Evolutionary conservation across 2,797 vertebrate species (phyloP), one percentile per base, ranked within the genome.

Genomic region (Rhabdomys pumilio): DNA sequence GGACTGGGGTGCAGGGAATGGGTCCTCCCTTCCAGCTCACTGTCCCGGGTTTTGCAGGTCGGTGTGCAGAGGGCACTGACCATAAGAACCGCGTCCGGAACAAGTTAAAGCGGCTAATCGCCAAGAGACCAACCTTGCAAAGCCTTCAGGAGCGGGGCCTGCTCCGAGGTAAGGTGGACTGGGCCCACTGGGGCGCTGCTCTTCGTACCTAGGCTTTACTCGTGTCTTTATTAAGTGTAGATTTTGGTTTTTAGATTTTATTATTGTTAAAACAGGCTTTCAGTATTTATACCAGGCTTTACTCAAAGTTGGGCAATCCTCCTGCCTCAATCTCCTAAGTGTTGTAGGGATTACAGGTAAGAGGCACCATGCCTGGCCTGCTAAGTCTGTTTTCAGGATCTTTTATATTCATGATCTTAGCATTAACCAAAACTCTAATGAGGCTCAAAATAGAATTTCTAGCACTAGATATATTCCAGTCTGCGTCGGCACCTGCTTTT

Each of bases 101-200:
- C 90, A 99, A 99, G 17, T 98, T 99, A 96, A 99, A 99, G 98
- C 99, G 99, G 97, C 98, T 99, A 75, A 99, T 99, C 69, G 96
- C 99, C 31, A 99, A 99, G 98, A 99, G 99, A 86, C 99, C 99
- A 6, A 99, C 99, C 0, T 98, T 99, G 89, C 99, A 99, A 98
- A 98, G 99, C 72, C 98, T 99, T 92, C 99, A 99, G 98, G 99
- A 99, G 98, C 99, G 99, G 96, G 99, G 97, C 10, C 89, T 98
- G 31, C 90, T 98, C 61, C 95, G 99, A 99, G 95, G 99, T 99
- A 97, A 99, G 99, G 99, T 98, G 97, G 80, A 1, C 41, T 29
- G n/a, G 34, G 59, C 50, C 11, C 2, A 17, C 75, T 5, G 3
- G 53, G 1, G 1, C 26, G 26, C 38, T 65, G 61, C 17, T 67